Percentiles rank a stretch among this genome's conserved stretches.
Evolutionary conservation across 2,888 invertebrate genomes (phyloP).

Genomic region (Leptopilina syphax): DNA sequence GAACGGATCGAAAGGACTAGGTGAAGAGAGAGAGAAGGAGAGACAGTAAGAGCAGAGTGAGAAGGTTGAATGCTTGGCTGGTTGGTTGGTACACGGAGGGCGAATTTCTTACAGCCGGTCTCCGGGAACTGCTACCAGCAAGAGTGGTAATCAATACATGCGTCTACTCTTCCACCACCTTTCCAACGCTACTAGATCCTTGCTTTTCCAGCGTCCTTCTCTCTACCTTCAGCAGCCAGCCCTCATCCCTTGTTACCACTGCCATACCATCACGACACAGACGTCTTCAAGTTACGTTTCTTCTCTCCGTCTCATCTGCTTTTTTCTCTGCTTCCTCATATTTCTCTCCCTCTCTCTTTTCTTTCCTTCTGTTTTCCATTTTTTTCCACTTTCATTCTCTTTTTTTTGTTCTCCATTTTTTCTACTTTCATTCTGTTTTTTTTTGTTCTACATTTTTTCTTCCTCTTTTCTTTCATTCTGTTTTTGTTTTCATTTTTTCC

Average conservation of each 20-base stretch:
- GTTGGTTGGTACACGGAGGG: slow-evolving; percentile 48
- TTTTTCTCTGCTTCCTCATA: slow-evolving; percentile 32
- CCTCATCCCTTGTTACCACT: slow-evolving; percentile 46
- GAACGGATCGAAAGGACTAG: slow-evolving; percentile 25
- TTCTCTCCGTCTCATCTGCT: slow-evolving; percentile 60
- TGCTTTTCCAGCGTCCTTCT: slow-evolving; percentile 53
- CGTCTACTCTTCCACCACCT: slow-evolving; percentile 65
- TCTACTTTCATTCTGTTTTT: no score
- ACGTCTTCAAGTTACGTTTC: slow-evolving; percentile 62
- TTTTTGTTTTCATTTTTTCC: no score
- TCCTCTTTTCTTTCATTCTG: no score
- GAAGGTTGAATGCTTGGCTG: slow-evolving; percentile 42
- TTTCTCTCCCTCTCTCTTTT: slow-evolving; percentile 36
- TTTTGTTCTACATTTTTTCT: no score
- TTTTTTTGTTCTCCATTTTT: no score
- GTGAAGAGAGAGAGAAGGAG: background rate
- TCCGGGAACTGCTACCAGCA: slow-evolving; percentile 55
- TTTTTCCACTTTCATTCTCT: no score
- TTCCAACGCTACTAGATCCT: slow-evolving; percentile 55
- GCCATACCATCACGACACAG: slow-evolving; percentile 58
- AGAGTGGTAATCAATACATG: slow-evolving; percentile 68
- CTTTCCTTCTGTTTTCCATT: slow-evolving; percentile 35
- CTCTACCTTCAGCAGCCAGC: slow-evolving; percentile 49
- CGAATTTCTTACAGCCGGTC: slow-evolving; percentile 57
- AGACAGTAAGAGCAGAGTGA: background rate